Evolutionary conservation across 2,797 vertebrate species (phyloP).

Genomic region (Pseudomugil gertrudae): DNA sequence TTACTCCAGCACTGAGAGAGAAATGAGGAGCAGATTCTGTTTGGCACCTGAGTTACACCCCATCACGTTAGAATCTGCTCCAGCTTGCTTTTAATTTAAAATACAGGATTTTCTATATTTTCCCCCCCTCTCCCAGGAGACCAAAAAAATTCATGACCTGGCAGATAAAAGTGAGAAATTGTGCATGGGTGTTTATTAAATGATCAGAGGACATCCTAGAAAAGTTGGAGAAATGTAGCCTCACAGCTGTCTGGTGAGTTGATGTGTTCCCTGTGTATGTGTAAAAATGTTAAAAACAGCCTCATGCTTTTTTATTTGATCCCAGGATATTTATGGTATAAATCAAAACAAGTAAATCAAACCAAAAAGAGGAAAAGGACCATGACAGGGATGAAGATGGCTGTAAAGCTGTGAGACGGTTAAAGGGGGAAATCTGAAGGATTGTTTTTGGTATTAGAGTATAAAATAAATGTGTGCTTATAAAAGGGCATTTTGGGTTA

Average conservation of each 20-base stretch:
- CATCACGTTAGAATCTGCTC: conserved; percentile 28
- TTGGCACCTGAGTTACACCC: conserved; percentile 62
- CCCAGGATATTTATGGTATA: neutral
- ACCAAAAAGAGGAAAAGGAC: neutral
- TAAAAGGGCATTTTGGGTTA: neutral
- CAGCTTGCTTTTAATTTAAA: conserved; percentile 36
- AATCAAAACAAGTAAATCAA: neutral
- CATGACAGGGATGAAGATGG: neutral
- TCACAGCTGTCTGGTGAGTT: conserved; percentile 4
- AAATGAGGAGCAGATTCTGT: conserved; percentile 71
- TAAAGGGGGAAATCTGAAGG: too few relatives aligned
- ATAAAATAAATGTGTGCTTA: neutral
- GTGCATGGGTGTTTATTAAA: conserved; percentile 51
- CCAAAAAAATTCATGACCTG: conserved; percentile 36
- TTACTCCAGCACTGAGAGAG: conserved; percentile 49
- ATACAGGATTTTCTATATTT: conserved; percentile 25
- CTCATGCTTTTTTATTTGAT: neutral
- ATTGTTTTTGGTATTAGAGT: neutral
- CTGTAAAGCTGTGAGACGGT: neutral
- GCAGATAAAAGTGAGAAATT: conserved; percentile 54
- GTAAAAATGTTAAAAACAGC: neutral
- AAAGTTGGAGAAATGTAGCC: conserved; percentile 23
- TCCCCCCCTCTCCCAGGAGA: neutral
- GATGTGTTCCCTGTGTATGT: conserved; percentile 24
- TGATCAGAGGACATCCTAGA: conserved; percentile 47